Conservation (phyloP, 1,140 invertebrate species). For the Apis florea region DNA sequence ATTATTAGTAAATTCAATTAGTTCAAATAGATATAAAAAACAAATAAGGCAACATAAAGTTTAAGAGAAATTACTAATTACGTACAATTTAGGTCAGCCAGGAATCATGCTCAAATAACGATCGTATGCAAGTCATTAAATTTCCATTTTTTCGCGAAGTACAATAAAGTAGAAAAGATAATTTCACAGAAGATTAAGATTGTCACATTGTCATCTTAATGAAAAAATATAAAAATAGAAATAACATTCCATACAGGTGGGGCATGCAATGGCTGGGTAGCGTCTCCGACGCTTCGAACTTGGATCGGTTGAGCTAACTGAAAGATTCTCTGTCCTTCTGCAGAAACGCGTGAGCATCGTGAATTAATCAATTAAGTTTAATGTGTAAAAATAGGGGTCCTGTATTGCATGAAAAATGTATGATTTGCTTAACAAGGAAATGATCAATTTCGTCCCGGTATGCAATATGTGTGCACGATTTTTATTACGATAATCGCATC, state of each 20-base stretch:
- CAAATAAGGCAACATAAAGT: neutral
- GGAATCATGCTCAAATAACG: neutral
- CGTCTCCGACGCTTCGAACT: slow-evolving; percentile 67
- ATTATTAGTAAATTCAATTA: neutral
- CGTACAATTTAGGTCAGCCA: slow-evolving; percentile 36
- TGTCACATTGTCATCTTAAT: neutral
- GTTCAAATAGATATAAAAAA: neutral
- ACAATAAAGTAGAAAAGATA: neutral
- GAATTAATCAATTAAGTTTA: neutral
- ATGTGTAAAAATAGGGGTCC: neutral
- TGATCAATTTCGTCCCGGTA: slow-evolving; percentile 44
- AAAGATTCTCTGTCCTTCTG: neutral
- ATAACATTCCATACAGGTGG: slow-evolving; percentile 61
- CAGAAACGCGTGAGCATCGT: neutral
- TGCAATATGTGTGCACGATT: slow-evolving; percentile 25
- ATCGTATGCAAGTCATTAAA: too few relatives aligned
- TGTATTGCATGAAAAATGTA: neutral
- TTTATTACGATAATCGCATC: neutral
- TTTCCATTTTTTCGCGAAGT: neutral
- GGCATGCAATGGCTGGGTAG: slow-evolving; percentile 70
- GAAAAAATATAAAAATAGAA: slow-evolving; percentile 52
- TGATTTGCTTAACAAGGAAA: slow-evolving; percentile 57
- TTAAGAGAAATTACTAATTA: neutral
- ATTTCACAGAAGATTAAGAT: neutral
- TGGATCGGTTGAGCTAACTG: neutral